phyloP scores from a whole-genome alignment of 2,113 vertebrate genomes.

The Carollia perspicillata region DNA sequence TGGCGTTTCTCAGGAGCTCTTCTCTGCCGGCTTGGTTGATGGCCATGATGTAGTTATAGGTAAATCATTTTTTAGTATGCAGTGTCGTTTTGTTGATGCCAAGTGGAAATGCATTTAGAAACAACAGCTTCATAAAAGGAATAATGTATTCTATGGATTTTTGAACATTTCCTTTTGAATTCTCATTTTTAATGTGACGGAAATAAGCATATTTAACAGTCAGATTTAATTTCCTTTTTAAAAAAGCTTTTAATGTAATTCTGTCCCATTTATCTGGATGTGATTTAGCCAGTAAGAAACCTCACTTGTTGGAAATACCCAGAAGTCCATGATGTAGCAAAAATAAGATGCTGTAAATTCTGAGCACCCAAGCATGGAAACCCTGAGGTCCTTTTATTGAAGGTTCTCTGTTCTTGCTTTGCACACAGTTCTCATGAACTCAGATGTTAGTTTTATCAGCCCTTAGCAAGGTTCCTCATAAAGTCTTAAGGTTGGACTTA shows the following conservation, averaged over 20 bases:
- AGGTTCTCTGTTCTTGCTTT: background rate
- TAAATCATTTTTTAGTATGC: slow-evolving; percentile 86
- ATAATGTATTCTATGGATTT: slow-evolving; percentile 63
- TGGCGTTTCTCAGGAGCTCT: slow-evolving; percentile 98
- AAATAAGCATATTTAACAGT: background rate
- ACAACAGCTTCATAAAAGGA: slow-evolving; percentile 55
- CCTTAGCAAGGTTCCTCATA: background rate
- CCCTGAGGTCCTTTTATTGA: background rate
- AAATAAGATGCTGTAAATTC: background rate
- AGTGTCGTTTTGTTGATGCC: slow-evolving; percentile 68
- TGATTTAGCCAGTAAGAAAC: background rate
- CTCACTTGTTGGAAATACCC: background rate
- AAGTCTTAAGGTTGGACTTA: background rate
- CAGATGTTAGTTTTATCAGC: background rate
- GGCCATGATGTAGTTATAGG: slow-evolving; percentile 96
- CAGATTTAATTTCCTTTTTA: slow-evolving; percentile 22
- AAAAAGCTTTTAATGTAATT: background rate
- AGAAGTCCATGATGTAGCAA: background rate
- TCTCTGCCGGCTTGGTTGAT: slow-evolving; percentile 97
- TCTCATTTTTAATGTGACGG: slow-evolving; percentile 64
- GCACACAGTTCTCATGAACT: background rate
- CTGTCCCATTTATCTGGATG: background rate
- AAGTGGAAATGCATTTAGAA: slow-evolving; percentile 67
- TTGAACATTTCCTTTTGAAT: slow-evolving; percentile 56
- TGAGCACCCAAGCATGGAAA: background rate